A percentile compares a stretch with the other conserved stretches of the same genome.
phyloP scores from a whole-genome alignment of 2,797 vertebrate genomes.

The Tokudaia tokunoshimensis region DNA sequence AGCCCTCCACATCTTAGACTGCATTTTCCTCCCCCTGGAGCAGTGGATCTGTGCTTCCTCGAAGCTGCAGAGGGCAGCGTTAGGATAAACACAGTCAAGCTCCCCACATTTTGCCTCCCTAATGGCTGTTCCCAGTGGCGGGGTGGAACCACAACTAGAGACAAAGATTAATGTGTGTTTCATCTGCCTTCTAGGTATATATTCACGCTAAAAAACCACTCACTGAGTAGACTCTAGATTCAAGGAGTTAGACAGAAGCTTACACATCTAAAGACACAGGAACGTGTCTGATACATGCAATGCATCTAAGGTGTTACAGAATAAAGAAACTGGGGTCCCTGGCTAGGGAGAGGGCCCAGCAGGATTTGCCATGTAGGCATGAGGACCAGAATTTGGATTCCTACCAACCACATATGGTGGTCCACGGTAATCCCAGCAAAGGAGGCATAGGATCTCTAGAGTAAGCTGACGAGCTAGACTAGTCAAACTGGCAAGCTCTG shows the following conservation, averaged over 20 bases:
- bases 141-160: not conserved
- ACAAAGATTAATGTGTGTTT: not conserved
- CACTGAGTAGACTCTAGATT: not conserved
- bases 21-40: too few species aligned
- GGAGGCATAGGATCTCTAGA: not conserved
- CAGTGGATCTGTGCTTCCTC: too few species aligned
- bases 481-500: not conserved
- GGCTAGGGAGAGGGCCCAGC: not conserved
- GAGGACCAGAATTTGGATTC: not conserved
- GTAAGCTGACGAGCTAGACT: not conserved
- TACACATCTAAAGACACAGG: not conserved
- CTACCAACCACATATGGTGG: not conserved
- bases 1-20: too few species aligned
- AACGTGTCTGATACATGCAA: not conserved
- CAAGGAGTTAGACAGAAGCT: not conserved
- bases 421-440: not conserved
- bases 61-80: too few species aligned
- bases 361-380: not conserved
- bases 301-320: not conserved
- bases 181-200: not conserved
- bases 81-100: too few species aligned
- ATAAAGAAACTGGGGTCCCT: not conserved
- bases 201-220: not conserved
- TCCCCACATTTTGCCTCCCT: not conserved
- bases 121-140: fast-evolving